Percentiles rank a stretch among this genome's conserved stretches.
Evolutionary conservation across 2,113 vertebrate genomes (phyloP).

Genomic region (Genyomyrus donnyi): DNA sequence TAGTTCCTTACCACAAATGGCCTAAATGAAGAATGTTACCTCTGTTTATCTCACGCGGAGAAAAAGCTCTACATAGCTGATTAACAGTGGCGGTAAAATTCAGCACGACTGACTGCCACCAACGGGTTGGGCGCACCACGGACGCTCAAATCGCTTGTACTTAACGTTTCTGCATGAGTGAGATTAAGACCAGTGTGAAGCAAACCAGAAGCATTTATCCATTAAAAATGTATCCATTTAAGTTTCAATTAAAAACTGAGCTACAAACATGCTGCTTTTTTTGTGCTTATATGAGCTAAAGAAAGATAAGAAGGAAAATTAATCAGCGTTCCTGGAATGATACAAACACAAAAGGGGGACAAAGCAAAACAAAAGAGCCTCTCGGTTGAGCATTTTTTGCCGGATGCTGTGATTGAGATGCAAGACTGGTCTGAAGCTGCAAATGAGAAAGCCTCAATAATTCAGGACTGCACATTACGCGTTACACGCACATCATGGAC

Average conservation of each 20-base stretch:
- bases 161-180: conserved; percentile 57
- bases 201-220: conserved; percentile 62
- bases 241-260: conserved; percentile 62
- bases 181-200: conserved; percentile 60
- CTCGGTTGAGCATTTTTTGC: conserved; percentile 44
- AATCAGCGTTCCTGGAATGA: conserved; percentile 65
- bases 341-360: conserved; percentile 62
- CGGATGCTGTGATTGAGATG: conserved; percentile 45
- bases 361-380: conserved; percentile 54
- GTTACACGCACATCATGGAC: not conserved
- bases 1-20: not conserved
- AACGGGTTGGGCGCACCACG: conserved; percentile 51
- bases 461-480: not conserved
- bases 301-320: conserved; percentile 60
- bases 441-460: not conserved
- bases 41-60: conserved; percentile 26
- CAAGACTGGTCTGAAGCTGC: conserved; percentile 35
- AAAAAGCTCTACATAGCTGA: conserved; percentile 27
- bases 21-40: not conserved
- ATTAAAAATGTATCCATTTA: conserved; percentile 57
- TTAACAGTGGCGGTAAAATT: conserved; percentile 37
- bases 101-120: conserved; percentile 46
- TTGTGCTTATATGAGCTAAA: conserved; percentile 55
- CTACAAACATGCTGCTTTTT: conserved; percentile 15
- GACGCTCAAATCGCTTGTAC: conserved; percentile 47